Evolutionary conservation across 1,140 invertebrate species (phyloP).

Genomic region (Bombus difficillimus): DNA sequence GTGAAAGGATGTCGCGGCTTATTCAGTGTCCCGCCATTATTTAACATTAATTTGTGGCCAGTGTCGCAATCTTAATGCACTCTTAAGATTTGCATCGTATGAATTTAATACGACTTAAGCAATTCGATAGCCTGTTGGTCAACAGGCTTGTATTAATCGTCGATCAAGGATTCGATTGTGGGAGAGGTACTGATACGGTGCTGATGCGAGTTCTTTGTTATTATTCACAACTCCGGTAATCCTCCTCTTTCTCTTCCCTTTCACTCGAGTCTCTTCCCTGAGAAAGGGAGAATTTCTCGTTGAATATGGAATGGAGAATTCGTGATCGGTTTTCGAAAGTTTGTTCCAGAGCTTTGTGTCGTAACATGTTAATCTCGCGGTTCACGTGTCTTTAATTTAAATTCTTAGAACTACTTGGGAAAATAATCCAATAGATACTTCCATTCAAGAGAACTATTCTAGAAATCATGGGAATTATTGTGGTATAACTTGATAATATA

Average conservation of each 20-base stretch:
- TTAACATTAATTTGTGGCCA: not conserved
- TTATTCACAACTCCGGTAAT: not conserved
- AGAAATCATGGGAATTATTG: too few relatives aligned
- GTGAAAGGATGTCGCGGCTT: slow-evolving; percentile 63
- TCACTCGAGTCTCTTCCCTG: not conserved
- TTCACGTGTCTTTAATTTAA: not conserved
- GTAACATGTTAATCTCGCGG: not conserved
- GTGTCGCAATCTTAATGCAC: slow-evolving; percentile 16
- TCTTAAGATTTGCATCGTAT: not conserved
- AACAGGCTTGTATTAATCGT: not conserved
- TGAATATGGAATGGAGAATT: not conserved
- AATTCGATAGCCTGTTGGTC: not conserved
- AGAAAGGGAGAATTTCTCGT: not conserved
- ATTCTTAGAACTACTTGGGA: not conserved
- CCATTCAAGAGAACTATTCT: not conserved
- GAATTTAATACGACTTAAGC: not conserved
- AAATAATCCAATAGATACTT: not conserved
- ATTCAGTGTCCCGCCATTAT: slow-evolving; percentile 14
- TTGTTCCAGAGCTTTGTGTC: not conserved
- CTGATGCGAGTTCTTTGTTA: not conserved
- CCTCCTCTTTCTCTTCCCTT: slow-evolving; percentile 17
- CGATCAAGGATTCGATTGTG: not conserved
- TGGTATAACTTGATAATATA: too few relatives aligned
- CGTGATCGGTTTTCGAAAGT: not conserved
- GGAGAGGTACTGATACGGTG: not conserved